phyloP scores from a whole-genome alignment of 2,888 invertebrate species.

The Lochmaea crataegi region DNA sequence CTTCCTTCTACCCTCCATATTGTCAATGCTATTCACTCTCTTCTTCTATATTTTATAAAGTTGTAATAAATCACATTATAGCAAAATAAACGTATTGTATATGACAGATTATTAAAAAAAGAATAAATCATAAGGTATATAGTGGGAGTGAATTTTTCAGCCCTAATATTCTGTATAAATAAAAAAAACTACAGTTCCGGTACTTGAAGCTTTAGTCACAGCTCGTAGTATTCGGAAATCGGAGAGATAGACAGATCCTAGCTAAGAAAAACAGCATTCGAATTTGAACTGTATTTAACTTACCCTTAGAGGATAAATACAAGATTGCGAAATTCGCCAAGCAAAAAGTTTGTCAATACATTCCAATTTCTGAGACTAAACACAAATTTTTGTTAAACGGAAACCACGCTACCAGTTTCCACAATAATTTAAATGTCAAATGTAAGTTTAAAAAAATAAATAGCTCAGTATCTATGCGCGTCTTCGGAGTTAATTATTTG shows the following conservation, averaged over 20 bases:
- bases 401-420: neutral
- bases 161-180: too few species aligned
- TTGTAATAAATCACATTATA: too few species aligned
- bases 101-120: too few species aligned
- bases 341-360: conserved; percentile 3
- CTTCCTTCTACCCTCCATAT: too few species aligned
- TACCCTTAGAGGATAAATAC: conserved; percentile 8
- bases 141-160: too few species aligned
- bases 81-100: too few species aligned
- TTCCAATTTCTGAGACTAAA: neutral
- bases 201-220: neutral
- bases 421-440: neutral
- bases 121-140: too few species aligned
- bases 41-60: too few species aligned
- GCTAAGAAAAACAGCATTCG: conserved; percentile 7
- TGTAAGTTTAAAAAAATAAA: neutral
- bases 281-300: conserved; percentile 19
- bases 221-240: neutral
- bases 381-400: neutral
- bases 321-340: neutral
- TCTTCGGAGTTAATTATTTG: neutral
- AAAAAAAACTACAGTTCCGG: neutral
- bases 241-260: conserved; percentile 10
- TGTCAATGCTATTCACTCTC: too few species aligned
- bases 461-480: conserved; percentile 3